Percentiles rank a stretch among this genome's conserved stretches.
Evolutionary conservation across 2,797 vertebrate species (phyloP).

Genomic region (Euthynnus affinis): DNA sequence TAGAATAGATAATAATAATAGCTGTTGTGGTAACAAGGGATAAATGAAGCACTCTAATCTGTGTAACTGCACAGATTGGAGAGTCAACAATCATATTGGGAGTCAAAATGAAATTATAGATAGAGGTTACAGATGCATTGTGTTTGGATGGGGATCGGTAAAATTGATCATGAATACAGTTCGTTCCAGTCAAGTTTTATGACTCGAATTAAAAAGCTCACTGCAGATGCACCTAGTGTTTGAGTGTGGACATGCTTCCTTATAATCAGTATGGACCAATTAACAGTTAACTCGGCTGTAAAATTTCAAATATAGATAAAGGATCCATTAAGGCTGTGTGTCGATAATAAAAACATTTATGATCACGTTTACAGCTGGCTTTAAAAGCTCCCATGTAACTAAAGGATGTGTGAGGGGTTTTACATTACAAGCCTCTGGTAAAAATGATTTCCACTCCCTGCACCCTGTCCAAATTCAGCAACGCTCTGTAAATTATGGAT

Average conservation of each 20-base stretch:
- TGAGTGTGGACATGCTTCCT: background rate
- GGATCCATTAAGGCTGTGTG: conserved; percentile 12
- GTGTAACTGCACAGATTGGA: conserved; percentile 15
- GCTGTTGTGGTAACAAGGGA: conserved; percentile 19
- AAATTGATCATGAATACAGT: conserved; percentile 23
- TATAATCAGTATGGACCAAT: background rate
- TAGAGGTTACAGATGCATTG: background rate
- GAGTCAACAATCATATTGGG: background rate
- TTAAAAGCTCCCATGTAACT: conserved; percentile 12
- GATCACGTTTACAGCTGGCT: conserved; percentile 13
- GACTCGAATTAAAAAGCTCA: conserved; percentile 25
- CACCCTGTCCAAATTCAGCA: background rate
- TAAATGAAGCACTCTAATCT: conserved; percentile 20
- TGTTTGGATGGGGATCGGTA: conserved; percentile 20
- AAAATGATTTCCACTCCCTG: background rate
- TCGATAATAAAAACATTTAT: conserved; percentile 24
- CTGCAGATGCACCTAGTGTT: background rate
- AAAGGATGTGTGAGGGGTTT: background rate
- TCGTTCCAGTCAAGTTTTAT: conserved; percentile 17
- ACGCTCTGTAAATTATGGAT: background rate
- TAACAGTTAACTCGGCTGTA: conserved; percentile 28
- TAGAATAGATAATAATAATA: conserved; percentile 12
- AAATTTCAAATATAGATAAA: conserved; percentile 25
- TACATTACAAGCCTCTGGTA: background rate
- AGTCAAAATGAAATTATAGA: background rate